A percentile compares a stretch with the other conserved stretches of the same genome.
These are phyloP conservation scores for Orientallactaga sibirica DNA, from an alignment of 2,797 vertebrate genomes.

Conservation along the genomic window DNA sequence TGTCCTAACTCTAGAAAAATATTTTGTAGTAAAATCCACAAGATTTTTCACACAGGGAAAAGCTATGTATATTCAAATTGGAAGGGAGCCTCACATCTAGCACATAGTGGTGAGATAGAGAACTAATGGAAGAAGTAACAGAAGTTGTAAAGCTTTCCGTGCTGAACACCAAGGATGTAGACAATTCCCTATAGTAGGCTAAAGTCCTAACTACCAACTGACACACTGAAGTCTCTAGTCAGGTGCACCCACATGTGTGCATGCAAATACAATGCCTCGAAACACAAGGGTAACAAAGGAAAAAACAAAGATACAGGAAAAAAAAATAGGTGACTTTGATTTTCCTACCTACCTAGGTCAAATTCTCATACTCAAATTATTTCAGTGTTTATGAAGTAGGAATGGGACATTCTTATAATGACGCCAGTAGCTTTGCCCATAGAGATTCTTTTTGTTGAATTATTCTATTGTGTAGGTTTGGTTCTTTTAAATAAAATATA, in stretches of 20 bases:
- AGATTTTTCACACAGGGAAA: background rate
- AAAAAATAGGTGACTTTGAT: background rate
- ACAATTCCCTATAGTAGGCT: background rate
- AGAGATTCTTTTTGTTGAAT: background rate
- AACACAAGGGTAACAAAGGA: background rate
- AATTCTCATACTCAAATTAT: background rate
- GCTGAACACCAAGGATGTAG: conserved; percentile 17
- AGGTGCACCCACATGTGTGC: background rate
- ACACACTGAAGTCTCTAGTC: background rate
- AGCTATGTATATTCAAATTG: background rate
- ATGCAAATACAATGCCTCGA: background rate
- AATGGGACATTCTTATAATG: background rate
- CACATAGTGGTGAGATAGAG: background rate
- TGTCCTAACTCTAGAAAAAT: background rate
- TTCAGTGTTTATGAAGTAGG: background rate
- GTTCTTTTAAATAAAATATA: conserved; percentile 28
- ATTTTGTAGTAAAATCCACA: background rate
- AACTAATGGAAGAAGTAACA: background rate
- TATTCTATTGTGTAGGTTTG: background rate
- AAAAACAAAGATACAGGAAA: background rate
- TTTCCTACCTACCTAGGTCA: background rate
- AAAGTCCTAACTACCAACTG: background rate
- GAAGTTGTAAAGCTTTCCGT: background rate
- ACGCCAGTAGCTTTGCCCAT: background rate
- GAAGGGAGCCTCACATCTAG: background rate